Evolutionary conservation across 2,113 vertebrate genomes (phyloP).

Genomic region (Paramisgurnus dabryanus): DNA sequence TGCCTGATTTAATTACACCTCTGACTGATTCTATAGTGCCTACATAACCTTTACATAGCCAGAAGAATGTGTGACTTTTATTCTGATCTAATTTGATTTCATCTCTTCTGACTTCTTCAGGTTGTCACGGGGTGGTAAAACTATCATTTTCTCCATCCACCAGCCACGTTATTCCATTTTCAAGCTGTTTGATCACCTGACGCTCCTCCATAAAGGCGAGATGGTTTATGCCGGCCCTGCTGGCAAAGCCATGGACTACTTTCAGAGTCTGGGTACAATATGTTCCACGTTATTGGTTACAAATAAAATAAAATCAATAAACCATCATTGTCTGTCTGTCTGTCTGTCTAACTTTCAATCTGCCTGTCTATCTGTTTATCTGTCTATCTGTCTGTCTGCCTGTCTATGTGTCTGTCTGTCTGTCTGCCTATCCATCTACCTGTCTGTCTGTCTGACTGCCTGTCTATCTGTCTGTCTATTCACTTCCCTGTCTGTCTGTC

Average conservation of each 20-base stretch:
- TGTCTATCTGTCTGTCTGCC: too few species aligned
- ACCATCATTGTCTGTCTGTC: too few species aligned
- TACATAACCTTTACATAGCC: neutral
- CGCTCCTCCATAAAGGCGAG: slow-evolving; percentile 78
- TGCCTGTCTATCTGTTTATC: too few species aligned
- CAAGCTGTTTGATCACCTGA: slow-evolving; percentile 76
- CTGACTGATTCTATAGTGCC: neutral
- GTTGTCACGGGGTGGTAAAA: slow-evolving; percentile 73
- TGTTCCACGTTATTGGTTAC: neutral
- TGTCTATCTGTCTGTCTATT: too few species aligned
- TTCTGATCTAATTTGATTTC: neutral
- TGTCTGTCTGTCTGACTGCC: too few species aligned
- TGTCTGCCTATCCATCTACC: too few species aligned
- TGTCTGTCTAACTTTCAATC: too few species aligned
- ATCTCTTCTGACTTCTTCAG: slow-evolving; percentile 51
- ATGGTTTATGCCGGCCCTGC: slow-evolving; percentile 72
- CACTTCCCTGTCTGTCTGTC: too few species aligned
- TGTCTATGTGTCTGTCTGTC: too few species aligned
- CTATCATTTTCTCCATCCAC: slow-evolving; percentile 82
- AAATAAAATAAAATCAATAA: neutral
- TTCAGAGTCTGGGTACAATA: slow-evolving; percentile 36
- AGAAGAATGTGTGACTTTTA: neutral
- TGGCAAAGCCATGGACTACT: slow-evolving; percentile 64
- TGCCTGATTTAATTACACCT: neutral
- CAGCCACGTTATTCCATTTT: slow-evolving; percentile 82